phyloP scores from a whole-genome alignment of 2,797 vertebrate genomes.

The Taenioides sp. region DNA sequence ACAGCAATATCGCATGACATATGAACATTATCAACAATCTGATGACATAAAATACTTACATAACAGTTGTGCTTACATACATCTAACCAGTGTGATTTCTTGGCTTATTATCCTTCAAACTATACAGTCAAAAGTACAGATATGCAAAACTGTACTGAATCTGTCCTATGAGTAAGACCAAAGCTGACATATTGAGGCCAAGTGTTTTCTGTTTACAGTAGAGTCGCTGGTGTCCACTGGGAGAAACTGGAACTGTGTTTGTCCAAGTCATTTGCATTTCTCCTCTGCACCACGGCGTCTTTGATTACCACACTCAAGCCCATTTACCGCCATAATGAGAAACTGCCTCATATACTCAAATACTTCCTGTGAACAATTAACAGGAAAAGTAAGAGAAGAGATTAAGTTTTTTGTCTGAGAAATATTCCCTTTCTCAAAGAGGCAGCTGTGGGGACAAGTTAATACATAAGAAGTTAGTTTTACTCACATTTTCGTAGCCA shows the following conservation, averaged over 20 bases:
- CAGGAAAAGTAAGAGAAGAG: conserved; percentile 21
- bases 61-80: background rate
- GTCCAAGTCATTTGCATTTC: conserved; percentile 59
- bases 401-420: background rate
- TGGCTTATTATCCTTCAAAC: background rate
- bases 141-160: background rate
- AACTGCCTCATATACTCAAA: conserved; percentile 33
- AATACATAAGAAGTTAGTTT: too few species aligned
- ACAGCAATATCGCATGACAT: too few species aligned
- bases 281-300: conserved; percentile 48
- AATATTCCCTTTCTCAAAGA: too few species aligned
- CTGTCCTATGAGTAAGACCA: background rate
- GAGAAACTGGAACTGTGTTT: conserved; percentile 42
- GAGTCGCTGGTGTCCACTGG: conserved; percentile 34
- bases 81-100: background rate
- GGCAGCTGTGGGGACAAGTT: too few species aligned
- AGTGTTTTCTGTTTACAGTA: conserved; percentile 45
- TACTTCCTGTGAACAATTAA: conserved; percentile 38
- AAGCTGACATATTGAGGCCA: conserved; percentile 19
- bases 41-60: too few species aligned
- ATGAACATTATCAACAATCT: too few species aligned
- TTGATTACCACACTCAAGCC: conserved; percentile 59
- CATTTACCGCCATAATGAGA: conserved; percentile 59
- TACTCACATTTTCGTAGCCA: too few species aligned
- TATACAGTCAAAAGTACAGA: background rate